Percentiles rank a stretch among this genome's conserved stretches.
Conservation (phyloP, 1,140 invertebrate species). For the Tetranychus cinnabarinus region DNA sequence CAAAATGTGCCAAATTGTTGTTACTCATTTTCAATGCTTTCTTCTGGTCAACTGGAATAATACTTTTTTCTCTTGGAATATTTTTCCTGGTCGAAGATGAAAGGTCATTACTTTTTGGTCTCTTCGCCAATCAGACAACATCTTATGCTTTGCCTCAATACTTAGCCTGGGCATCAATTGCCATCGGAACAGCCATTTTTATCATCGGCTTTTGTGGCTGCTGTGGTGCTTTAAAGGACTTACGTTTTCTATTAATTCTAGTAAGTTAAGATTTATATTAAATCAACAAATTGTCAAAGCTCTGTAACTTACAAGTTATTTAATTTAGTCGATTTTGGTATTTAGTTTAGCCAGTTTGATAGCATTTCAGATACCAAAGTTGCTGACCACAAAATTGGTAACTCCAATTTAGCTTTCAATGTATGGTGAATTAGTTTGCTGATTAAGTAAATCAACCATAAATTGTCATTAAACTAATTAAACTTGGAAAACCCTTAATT, state of each 20-base stretch:
- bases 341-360: too few relatives aligned
- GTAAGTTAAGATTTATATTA: constrained; percentile 19
- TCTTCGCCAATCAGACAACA: constrained; percentile 20
- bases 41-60: constrained; percentile 29
- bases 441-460: too few relatives aligned
- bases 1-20: constrained; percentile 24
- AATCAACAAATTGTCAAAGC: too few relatives aligned
- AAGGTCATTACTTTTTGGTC: constrained; percentile 24
- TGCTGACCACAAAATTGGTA: too few relatives aligned
- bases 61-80: constrained; percentile 24
- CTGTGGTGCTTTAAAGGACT: constrained; percentile 25
- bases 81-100: constrained; percentile 26
- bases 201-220: constrained; percentile 29
- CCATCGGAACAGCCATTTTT: constrained; percentile 25
- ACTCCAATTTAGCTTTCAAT: too few relatives aligned
- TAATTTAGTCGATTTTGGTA: too few relatives aligned
- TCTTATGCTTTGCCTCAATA: constrained; percentile 22
- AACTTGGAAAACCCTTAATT: too few relatives aligned
- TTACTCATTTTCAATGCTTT: constrained; percentile 28
- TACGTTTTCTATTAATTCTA: constrained; percentile 25
- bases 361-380: too few relatives aligned
- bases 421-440: too few relatives aligned
- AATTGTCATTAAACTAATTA: too few relatives aligned
- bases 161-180: constrained; percentile 25
- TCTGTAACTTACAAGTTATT: too few relatives aligned